Conservation (phyloP, 1,140 invertebrate genomes). For the Neodiprion fabricii region DNA sequence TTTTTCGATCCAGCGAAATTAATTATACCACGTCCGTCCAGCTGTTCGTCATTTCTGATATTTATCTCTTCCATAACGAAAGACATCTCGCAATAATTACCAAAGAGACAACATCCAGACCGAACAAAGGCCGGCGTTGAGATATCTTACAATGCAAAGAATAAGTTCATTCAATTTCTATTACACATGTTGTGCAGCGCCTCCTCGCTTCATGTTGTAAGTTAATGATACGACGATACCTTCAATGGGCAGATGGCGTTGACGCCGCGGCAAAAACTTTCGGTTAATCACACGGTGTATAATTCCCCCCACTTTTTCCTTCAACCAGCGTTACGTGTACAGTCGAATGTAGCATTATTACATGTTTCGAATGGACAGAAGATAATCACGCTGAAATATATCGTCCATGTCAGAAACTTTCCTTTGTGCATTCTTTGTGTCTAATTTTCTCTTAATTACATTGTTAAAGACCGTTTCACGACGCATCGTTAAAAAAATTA, state of each 20-base stretch:
- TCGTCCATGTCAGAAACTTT: too few species aligned
- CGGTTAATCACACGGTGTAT: neutral
- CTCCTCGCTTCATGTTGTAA: conserved; percentile 7
- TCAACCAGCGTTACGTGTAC: too few species aligned
- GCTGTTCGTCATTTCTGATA: neutral
- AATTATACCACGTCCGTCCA: neutral
- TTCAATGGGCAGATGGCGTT: neutral
- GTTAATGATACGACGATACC: conserved; percentile 20
- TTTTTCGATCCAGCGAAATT: neutral
- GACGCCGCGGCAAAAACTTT: conserved; percentile 4
- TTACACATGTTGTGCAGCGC: conserved; percentile 24
- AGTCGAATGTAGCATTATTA: too few species aligned
- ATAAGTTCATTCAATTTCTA: conserved; percentile 43
- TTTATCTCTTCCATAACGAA: conserved; percentile 36
- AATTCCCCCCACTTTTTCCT: neutral
- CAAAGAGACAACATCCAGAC: conserved; percentile 37
- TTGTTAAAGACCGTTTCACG: too few species aligned
- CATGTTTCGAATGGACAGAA: too few species aligned
- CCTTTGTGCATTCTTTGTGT: too few species aligned
- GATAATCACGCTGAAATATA: too few species aligned
- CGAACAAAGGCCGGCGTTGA: conserved; percentile 23
- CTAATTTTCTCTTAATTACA: too few species aligned
- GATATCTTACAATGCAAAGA: conserved; percentile 21
- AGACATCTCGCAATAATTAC: conserved; percentile 47
- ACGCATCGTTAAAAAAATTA: too few species aligned